These are phyloP conservation scores for Megalurothrips usitatus DNA, from an alignment of 2,888 invertebrate genomes.

Conservation along the genomic window DNA sequence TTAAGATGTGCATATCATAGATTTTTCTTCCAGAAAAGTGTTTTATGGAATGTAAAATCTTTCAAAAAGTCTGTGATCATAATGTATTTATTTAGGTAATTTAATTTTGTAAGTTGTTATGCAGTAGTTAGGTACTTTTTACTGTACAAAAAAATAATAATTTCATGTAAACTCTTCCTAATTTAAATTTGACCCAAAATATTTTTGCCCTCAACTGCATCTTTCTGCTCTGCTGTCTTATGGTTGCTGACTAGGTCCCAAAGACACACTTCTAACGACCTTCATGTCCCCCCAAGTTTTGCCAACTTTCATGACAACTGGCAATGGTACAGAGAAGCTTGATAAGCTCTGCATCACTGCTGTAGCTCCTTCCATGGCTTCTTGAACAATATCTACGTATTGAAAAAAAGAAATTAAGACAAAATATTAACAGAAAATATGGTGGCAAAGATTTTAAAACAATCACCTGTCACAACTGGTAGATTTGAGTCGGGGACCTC, in stretches of 20 bases:
- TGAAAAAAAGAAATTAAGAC: background rate
- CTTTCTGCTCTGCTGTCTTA: background rate
- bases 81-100: background rate
- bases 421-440: too few species aligned
- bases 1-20: too few species aligned
- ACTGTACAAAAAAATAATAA: background rate
- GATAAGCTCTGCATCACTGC: background rate
- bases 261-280: background rate
- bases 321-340: background rate
- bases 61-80: background rate
- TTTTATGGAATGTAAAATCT: background rate
- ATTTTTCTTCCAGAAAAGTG: too few species aligned
- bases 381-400: background rate
- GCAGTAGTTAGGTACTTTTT: too few species aligned
- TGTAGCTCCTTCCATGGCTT: constrained; percentile 4
- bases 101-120: too few species aligned
- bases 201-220: background rate
- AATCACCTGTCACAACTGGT: background rate
- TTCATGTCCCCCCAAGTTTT: constrained; percentile 5
- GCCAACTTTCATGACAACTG: background rate
- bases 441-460: background rate
- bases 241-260: constrained; percentile 31
- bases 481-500: constrained; percentile 43
- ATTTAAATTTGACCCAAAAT: background rate
- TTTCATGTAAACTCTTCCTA: background rate